phyloP scores from a whole-genome alignment of 2,797 vertebrate genomes.

The Mico argentatus region DNA sequence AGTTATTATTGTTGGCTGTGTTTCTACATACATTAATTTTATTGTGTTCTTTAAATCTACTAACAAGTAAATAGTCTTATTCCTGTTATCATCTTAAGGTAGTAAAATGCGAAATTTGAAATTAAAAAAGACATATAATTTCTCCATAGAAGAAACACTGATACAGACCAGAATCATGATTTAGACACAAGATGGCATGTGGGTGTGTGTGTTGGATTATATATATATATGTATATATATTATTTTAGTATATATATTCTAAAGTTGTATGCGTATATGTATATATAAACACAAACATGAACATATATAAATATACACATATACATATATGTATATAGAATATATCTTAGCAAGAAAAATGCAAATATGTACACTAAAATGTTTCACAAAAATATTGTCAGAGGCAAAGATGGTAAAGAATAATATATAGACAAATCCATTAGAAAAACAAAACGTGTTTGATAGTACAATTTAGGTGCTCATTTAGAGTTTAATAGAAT shows the following conservation, averaged over 20 bases:
- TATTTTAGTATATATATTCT: background rate
- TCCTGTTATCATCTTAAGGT: background rate
- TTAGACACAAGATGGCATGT: background rate
- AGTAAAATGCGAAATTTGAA: background rate
- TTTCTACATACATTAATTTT: background rate
- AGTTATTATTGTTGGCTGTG: background rate
- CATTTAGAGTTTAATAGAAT: background rate
- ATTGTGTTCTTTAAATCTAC: background rate
- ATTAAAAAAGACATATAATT: background rate
- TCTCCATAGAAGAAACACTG: background rate
- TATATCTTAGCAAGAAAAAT: background rate
- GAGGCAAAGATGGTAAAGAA: background rate
- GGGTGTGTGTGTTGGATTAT: no score
- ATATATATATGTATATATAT: background rate
- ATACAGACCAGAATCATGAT: background rate
- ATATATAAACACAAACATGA: background rate
- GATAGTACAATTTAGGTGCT: background rate
- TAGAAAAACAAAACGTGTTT: background rate
- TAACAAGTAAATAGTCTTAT: background rate
- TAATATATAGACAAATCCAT: background rate
- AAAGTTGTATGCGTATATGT: background rate
- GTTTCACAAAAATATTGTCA: background rate
- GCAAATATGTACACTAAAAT: background rate
- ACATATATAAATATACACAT: background rate
- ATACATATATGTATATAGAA: background rate